Percentiles rank a stretch among this genome's conserved stretches.
These are phyloP conservation scores for Chrysopa pallens DNA, from an alignment of 1,140 invertebrate genomes.

Conservation along the genomic window DNA sequence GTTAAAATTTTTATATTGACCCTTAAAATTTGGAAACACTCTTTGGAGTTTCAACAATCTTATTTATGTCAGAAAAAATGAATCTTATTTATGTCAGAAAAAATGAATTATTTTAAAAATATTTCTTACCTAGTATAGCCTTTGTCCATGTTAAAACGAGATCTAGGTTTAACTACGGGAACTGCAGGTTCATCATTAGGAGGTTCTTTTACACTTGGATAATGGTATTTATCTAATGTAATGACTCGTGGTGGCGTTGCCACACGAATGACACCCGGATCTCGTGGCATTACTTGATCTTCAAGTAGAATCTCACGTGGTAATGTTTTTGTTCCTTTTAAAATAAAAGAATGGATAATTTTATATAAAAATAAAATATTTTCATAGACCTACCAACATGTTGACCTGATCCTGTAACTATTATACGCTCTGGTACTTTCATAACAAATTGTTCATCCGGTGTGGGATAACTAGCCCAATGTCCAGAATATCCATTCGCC, in stretches of 20 bases:
- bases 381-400: slow-evolving; percentile 35
- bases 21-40: too few relatives aligned
- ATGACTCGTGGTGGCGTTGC: slow-evolving; percentile 67
- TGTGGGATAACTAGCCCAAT: slow-evolving; percentile 34
- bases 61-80: too few relatives aligned
- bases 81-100: too few relatives aligned
- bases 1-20: too few relatives aligned
- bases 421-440: slow-evolving; percentile 79
- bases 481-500: slow-evolving; percentile 28
- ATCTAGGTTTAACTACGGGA: background rate
- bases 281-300: slow-evolving; percentile 53
- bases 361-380: slow-evolving; percentile 1
- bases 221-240: slow-evolving; percentile 62
- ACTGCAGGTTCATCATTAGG: background rate
- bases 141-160: background rate
- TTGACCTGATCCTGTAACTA: slow-evolving; percentile 70
- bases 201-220: slow-evolving; percentile 48
- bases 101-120: too few relatives aligned
- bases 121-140: too few relatives aligned
- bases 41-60: too few relatives aligned
- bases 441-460: slow-evolving; percentile 58
- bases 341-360: background rate
- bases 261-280: slow-evolving; percentile 50
- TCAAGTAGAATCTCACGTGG: slow-evolving; percentile 70
- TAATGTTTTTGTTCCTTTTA: slow-evolving; percentile 48